Evolutionary conservation across 1,140 invertebrate species (phyloP).

Genomic region (Pachypsylla venusta): DNA sequence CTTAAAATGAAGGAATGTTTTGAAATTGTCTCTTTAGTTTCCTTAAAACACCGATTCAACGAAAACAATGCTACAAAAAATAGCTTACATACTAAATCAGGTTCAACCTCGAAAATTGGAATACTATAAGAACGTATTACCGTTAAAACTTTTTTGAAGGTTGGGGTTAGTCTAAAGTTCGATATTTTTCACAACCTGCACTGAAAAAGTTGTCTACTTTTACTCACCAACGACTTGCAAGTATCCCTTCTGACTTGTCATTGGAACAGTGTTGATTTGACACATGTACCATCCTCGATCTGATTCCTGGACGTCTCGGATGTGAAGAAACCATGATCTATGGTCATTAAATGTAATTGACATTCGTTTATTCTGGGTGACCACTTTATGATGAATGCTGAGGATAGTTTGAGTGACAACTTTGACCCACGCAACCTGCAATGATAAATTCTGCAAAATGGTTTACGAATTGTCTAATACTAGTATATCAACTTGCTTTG

Average conservation of each 20-base stretch:
- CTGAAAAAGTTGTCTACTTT: no score
- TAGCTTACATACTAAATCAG: no score
- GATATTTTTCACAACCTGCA: no score
- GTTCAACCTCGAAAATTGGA: no score
- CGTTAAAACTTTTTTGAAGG: no score
- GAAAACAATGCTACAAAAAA: no score
- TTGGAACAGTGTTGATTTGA: constrained; percentile 72
- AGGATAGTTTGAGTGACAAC: constrained; percentile 83
- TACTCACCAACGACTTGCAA: constrained; percentile 73
- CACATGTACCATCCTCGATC: constrained; percentile 76
- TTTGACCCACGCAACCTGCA: constrained; percentile 75
- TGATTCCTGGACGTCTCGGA: constrained; percentile 61
- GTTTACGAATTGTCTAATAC: background rate
- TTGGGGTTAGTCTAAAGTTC: no score
- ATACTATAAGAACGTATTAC: no score
- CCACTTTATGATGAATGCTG: constrained; percentile 76
- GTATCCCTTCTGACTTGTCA: constrained; percentile 67
- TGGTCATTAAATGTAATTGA: constrained; percentile 74
- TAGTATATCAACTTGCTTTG: background rate
- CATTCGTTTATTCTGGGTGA: constrained; percentile 74
- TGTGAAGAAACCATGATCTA: constrained; percentile 73
- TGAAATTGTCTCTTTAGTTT: no score
- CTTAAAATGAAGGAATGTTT: no score
- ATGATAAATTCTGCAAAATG: constrained; percentile 22
- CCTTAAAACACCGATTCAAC: no score